Percentiles rank a stretch among this genome's conserved stretches.
Evolutionary conservation across 1,140 invertebrate genomes (phyloP).

Genomic region (Mylabris phalerata): DNA sequence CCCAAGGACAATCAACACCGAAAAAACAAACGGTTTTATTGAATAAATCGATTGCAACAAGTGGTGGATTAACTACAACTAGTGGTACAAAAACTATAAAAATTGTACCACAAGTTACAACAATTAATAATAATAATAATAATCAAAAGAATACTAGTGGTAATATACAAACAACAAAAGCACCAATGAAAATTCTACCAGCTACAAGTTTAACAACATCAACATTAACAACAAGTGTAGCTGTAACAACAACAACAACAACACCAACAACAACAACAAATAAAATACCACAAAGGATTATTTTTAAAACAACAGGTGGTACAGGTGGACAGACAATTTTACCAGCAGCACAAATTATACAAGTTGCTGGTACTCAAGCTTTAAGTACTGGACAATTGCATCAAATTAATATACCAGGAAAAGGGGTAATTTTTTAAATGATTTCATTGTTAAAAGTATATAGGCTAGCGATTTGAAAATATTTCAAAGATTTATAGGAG

Average conservation of each 20-base stretch:
- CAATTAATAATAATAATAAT: not conserved
- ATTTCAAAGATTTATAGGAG: too few relatives aligned
- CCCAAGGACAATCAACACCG: conserved; percentile 29
- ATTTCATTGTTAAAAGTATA: not conserved
- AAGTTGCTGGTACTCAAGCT: conserved; percentile 51
- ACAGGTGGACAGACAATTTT: conserved; percentile 25
- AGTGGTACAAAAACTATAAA: conserved; percentile 27
- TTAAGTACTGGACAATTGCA: conserved; percentile 52
- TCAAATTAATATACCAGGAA: conserved; percentile 63
- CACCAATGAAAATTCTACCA: conserved; percentile 63
- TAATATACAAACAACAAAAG: conserved; percentile 38
- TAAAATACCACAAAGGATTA: conserved; percentile 53
- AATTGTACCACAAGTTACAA: conserved; percentile 34
- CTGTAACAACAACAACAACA: too few relatives aligned
- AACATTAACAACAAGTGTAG: conserved; percentile 25
- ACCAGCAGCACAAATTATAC: conserved; percentile 52
- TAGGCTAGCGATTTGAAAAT: too few relatives aligned
- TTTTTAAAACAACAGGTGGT: conserved; percentile 48
- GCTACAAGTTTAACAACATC: conserved; percentile 43
- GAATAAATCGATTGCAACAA: conserved; percentile 31
- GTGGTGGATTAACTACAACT: conserved; percentile 25
- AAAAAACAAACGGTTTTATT: conserved; percentile 44
- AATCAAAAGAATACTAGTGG: not conserved
- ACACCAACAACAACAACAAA: conserved; percentile 26
- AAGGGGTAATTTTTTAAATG: conserved; percentile 43